phyloP scores from a whole-genome alignment of 2,113 vertebrate species.

The Rhinolophus ferrumequinum region DNA sequence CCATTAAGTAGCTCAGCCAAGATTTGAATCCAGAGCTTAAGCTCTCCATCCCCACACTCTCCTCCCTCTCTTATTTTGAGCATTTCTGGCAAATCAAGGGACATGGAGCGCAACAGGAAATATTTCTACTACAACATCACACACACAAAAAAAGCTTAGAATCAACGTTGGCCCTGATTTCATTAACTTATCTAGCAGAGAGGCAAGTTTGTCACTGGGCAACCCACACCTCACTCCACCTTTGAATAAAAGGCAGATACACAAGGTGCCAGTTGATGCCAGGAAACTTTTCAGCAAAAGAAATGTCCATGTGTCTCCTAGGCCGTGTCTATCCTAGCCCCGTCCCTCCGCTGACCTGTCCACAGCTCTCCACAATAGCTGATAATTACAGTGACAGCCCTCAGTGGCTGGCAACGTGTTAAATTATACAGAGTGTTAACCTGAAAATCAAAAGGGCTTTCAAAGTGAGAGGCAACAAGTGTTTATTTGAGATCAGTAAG shows the following conservation, averaged over 20 bases:
- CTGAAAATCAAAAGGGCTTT: neutral
- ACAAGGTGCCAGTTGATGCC: neutral
- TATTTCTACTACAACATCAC: neutral
- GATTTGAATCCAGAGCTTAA: neutral
- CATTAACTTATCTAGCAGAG: neutral
- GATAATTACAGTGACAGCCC: neutral
- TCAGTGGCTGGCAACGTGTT: neutral
- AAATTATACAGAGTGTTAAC: neutral
- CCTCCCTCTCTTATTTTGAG: neutral
- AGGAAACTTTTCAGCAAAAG: neutral
- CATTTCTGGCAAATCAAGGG: neutral
- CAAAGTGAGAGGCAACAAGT: neutral
- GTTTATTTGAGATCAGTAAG: neutral
- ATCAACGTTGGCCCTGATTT: neutral
- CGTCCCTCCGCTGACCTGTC: neutral
- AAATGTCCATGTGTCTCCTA: fast-evolving
- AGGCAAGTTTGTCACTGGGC: too few species aligned
- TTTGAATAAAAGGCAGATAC: neutral
- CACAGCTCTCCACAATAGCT: neutral
- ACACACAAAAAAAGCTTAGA: neutral
- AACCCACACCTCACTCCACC: neutral
- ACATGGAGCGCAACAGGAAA: neutral
- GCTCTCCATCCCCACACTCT: neutral
- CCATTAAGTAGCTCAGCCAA: neutral
- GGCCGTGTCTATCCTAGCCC: neutral